Evolutionary conservation across 2,797 vertebrate species (phyloP), one percentile per base, ranked within the genome.

Genomic region (Apogon talboti): DNA sequence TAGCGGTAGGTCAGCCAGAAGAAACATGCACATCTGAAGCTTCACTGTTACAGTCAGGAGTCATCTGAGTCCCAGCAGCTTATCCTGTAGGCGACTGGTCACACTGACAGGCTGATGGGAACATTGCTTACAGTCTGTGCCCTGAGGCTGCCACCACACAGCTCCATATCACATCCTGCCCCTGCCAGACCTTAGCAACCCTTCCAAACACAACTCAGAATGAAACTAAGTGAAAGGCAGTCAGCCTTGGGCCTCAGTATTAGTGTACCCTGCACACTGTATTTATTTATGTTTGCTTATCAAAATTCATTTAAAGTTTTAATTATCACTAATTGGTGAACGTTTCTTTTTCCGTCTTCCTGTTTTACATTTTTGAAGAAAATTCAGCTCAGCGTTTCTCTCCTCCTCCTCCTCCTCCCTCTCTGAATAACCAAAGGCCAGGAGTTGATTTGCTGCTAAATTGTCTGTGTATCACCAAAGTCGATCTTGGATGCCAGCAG

Each of bases 401-500:
- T 37, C 19, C 21, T 24, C 21, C 5, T 24, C 19, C 21, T 24
- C 24, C 6, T 28, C 15, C 11, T 37, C 5, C 43, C 16, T 9
- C n/a, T 24, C 19, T 19, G 11, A 65, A 53, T 11, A 38, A 35
- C 40, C 18, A 77, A 85, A 85, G 82, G 73, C 44, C 81, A 80
- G 18, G 50, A 43, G 61, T 33, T 80, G 41, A 80, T 82, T 73
- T 63, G 5, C 33, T 0, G 0, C 47, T 11, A 40, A 76, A 67
- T 18, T 67, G 42, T 46, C 55, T 47, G 33, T 46, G 45, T 81
- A 85, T 87, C 74, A 37, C 33, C 11, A 40, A 38, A 69, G 62
- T 72, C 59, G 11, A 89, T 89, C 84, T 79, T 6, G 21, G 53
- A 48, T 51, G 54, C 13, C 53, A 48, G 50, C 19, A 3, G 74